Evolutionary conservation across 2,888 invertebrate species (phyloP).

Genomic region (Clistopyga incitator): DNA sequence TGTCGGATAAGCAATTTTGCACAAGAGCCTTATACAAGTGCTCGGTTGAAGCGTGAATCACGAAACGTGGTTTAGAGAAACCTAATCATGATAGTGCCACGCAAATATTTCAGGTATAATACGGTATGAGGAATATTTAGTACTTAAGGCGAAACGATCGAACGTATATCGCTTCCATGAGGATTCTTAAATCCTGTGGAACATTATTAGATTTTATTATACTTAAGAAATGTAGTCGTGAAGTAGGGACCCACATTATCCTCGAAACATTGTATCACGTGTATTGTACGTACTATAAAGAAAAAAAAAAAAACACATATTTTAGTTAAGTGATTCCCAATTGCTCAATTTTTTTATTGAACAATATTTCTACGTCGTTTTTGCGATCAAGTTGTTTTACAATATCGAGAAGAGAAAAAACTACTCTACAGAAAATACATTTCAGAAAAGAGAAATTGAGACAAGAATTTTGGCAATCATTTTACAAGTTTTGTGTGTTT

Average conservation of each 20-base stretch:
- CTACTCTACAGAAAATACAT: slow-evolving; percentile 9
- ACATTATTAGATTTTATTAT: slow-evolving; percentile 72
- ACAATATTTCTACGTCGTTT: slow-evolving; percentile 18
- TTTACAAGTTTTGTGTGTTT: slow-evolving; percentile 31
- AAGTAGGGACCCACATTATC: slow-evolving; percentile 73
- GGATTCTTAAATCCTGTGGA: slow-evolving; percentile 67
- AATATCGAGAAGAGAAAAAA: slow-evolving; percentile 12
- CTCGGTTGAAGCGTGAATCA: slow-evolving; percentile 60
- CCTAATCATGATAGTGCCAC: slow-evolving; percentile 69
- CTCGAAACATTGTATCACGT: slow-evolving; percentile 68
- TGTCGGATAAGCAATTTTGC: slow-evolving; percentile 70
- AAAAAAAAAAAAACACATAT: slow-evolving; percentile 54
- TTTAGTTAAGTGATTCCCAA: slow-evolving; percentile 68
- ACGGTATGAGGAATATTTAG: slow-evolving; percentile 67
- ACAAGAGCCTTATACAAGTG: slow-evolving; percentile 71
- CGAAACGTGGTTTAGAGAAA: slow-evolving; percentile 56
- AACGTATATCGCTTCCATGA: slow-evolving; percentile 62
- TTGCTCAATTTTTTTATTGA: slow-evolving; percentile 62
- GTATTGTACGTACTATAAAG: slow-evolving; percentile 61
- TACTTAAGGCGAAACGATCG: slow-evolving; percentile 65
- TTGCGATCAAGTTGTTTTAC: neutral
- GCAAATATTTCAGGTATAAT: slow-evolving; percentile 72
- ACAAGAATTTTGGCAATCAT: slow-evolving; percentile 44
- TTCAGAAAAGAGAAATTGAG: slow-evolving; percentile 36
- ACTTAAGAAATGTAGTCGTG: slow-evolving; percentile 70